Evolutionary conservation across 2,888 invertebrate genomes (phyloP).

Genomic region (Sclerodermus sp.): DNA sequence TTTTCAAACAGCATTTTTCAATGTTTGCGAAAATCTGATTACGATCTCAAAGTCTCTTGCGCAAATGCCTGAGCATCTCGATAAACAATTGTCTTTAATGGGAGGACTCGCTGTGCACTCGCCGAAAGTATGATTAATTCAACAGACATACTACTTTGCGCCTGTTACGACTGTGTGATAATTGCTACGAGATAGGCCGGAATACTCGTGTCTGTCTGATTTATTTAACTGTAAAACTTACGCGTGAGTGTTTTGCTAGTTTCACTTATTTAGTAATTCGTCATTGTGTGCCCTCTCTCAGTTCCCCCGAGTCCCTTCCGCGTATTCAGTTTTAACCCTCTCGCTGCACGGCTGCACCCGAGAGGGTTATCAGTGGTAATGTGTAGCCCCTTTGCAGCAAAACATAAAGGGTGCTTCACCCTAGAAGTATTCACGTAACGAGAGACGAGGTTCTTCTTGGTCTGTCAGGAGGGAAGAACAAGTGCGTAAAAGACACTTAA

Average conservation of each 20-base stretch:
- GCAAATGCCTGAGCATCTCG: too few species aligned
- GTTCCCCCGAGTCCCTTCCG: slow-evolving; percentile 5
- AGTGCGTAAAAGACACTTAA: slow-evolving; percentile 10
- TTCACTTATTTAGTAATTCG: slow-evolving; percentile 18
- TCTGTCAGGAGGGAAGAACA: slow-evolving; percentile 7
- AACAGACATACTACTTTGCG: too few species aligned
- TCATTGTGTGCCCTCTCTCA: slow-evolving; percentile 14
- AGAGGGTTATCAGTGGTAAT: slow-evolving; percentile 28
- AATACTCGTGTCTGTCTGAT: too few species aligned
- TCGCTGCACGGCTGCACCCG: slow-evolving; percentile 18
- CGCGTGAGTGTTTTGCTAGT: not conserved
- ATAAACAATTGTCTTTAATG: too few species aligned
- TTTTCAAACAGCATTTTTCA: too few species aligned
- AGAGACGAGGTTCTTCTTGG: not conserved
- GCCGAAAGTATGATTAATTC: too few species aligned
- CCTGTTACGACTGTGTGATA: too few species aligned
- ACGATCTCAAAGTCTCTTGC: too few species aligned
- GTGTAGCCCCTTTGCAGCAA: slow-evolving; percentile 14
- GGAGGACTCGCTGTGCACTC: too few species aligned
- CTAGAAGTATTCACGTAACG: slow-evolving; percentile 9
- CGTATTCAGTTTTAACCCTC: slow-evolving; percentile 22
- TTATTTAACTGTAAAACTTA: too few species aligned
- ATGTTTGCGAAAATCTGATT: too few species aligned
- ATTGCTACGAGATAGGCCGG: too few species aligned
- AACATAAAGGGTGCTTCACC: slow-evolving; percentile 27